Evolutionary conservation across 2,797 vertebrate genomes (phyloP).

Genomic region (Acrossocheilus wenchowensis): DNA sequence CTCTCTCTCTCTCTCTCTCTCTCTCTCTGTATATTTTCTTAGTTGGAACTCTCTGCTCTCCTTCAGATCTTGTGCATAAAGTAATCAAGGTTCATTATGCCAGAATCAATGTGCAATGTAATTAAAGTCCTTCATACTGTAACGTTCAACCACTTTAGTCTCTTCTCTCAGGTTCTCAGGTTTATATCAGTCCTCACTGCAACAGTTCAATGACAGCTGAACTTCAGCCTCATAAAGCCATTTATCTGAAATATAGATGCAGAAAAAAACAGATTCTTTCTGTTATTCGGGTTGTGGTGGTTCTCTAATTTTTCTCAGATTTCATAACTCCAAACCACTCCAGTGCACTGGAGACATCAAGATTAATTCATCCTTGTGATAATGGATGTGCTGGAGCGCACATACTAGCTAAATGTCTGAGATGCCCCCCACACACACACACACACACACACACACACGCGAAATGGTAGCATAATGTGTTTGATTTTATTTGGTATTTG

Average conservation of each 20-base stretch:
- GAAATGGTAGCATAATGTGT: constrained; percentile 14
- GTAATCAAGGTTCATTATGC: constrained; percentile 20
- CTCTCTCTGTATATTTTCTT: constrained; percentile 1
- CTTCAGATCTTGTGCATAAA: constrained; percentile 9
- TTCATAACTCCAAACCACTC: constrained; percentile 36
- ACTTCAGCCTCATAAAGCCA: constrained; percentile 18
- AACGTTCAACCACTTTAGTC: constrained; percentile 7
- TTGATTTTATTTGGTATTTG: constrained; percentile 14
- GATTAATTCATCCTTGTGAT: constrained; percentile 42
- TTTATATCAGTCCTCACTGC: constrained; percentile 36
- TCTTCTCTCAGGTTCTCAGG: constrained; percentile 20
- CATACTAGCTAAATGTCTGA: constrained; percentile 11
- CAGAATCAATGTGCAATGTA: constrained; percentile 36
- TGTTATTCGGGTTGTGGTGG: neutral
- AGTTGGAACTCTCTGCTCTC: constrained; percentile 6
- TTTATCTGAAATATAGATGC: neutral
- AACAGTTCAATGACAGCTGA: constrained; percentile 15
- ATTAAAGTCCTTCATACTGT: constrained; percentile 24
- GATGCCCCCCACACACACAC: neutral
- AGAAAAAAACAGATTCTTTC: constrained; percentile 24
- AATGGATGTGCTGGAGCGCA: constrained; percentile 41
- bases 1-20: neutral
- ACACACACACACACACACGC: neutral
- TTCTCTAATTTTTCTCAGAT: constrained; percentile 26
- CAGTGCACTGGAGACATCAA: constrained; percentile 29